A percentile compares a stretch with the other conserved stretches of the same genome.
phyloP scores from a whole-genome alignment of 2,888 invertebrate species.

The Strigamia crassipes region DNA sequence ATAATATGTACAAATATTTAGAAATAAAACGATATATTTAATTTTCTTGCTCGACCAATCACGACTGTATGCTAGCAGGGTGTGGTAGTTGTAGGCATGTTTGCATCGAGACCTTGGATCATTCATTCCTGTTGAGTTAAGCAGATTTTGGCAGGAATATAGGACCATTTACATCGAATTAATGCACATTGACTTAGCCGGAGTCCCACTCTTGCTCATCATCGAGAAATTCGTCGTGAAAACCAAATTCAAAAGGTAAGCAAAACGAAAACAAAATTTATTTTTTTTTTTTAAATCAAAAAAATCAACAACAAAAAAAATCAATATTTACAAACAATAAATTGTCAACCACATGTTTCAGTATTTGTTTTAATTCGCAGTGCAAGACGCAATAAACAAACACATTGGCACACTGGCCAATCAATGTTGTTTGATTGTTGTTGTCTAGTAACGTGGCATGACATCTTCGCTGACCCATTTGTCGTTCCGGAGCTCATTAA shows the following conservation, averaged over 20 bases:
- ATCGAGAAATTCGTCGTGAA: neutral
- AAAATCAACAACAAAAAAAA: too few relatives aligned
- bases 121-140: neutral
- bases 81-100: neutral
- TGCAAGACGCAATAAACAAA: too few relatives aligned
- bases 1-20: neutral
- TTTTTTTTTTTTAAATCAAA: too few relatives aligned
- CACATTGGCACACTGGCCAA: too few relatives aligned
- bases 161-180: neutral
- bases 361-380: too few relatives aligned
- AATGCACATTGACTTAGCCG: neutral
- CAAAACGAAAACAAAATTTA: too few relatives aligned
- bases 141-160: neutral
- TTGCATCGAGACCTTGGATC: neutral
- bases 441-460: too few relatives aligned
- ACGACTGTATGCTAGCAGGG: neutral
- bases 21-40: neutral
- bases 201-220: neutral
- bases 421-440: too few relatives aligned
- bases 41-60: neutral
- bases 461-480: too few relatives aligned
- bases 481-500: too few relatives aligned
- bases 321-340: too few relatives aligned
- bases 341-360: too few relatives aligned
- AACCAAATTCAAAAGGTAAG: neutral